Base-by-base conservation (phyloP, 2,888 invertebrate species). In the Drosophila melanosoma region DNA sequence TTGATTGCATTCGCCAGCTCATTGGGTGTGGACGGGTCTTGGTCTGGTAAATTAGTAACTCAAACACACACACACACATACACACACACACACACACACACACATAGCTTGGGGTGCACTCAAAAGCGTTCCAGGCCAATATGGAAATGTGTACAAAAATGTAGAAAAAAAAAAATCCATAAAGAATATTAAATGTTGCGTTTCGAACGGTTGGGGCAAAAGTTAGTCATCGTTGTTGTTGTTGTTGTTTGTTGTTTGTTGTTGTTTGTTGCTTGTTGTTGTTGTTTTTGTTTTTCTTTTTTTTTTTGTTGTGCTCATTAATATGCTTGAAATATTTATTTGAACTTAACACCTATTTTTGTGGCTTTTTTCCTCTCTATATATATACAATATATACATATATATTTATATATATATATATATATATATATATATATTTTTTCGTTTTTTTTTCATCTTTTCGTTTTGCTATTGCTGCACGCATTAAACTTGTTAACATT, bases 401-500 rank as follows among this genome's bases (percentile, higher is more conserved):
- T n/a, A n/a, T n/a, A n/a, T n/a, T 2, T 33, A 2, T 33, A 33
- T 10, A 33, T 10, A 33, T 2, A 40, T 11, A 40, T n/a, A 5
- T 40, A 11, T 11, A 12, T 20, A 3, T 12, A 11, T 11, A 2
- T n/a, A 3, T 3, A 7, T 29, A 17, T 11, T n/a, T n/a, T 0
- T 11, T 29, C 61, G 4, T 49, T 51, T 53, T 49, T 51, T 53
- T 62, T 64, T 60, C 49, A 17, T 49, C 36, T 69, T 49, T 59
- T 65, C 52, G 23, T 51, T 61, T 52, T 32, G 51, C 63, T 56
- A 64, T 59, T 61, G 49, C 65, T 76, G 78, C 61, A 81, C 74
- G 72, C 83, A 58, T 59, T 83, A 54, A 83, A 74, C 81, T 83
- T 86, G 85, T 88, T 88, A 86, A 86, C 87, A 86, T 76, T 83